phyloP scores from a whole-genome alignment of 2,113 vertebrate species.

The Bufo bufo region DNA sequence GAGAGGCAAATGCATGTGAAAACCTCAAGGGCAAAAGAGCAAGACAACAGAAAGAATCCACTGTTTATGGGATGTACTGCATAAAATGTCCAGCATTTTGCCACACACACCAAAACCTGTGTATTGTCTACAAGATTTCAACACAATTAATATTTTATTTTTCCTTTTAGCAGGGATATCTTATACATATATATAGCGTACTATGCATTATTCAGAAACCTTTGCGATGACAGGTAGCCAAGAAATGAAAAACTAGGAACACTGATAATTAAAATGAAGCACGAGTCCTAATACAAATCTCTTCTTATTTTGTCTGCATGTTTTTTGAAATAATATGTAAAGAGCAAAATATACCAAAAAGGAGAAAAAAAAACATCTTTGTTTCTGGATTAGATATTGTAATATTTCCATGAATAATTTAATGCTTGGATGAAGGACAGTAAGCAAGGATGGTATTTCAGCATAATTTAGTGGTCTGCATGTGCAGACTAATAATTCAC shows the following conservation, averaged over 20 bases:
- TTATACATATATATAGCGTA: slow-evolving; percentile 3
- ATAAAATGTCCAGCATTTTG: not conserved
- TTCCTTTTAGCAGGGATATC: not conserved
- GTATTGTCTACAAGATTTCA: not conserved
- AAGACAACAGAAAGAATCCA: not conserved
- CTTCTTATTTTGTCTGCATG: slow-evolving; percentile 12
- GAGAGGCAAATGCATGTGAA: not conserved
- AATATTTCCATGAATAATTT: slow-evolving; percentile 57
- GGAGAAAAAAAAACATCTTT: slow-evolving; percentile 18
- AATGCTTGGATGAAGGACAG: slow-evolving; percentile 47
- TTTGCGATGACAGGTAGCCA: not conserved
- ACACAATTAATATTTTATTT: not conserved
- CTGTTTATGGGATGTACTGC: not conserved
- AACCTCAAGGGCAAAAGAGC: not conserved
- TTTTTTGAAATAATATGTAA: slow-evolving; percentile 40
- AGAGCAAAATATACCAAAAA: slow-evolving; percentile 42
- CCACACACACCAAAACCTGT: not conserved
- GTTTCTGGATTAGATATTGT: slow-evolving; percentile 46
- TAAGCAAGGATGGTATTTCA: slow-evolving; percentile 43
- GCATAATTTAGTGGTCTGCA: slow-evolving; percentile 40
- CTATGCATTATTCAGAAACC: slow-evolving; percentile 10
- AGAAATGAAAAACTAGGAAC: slow-evolving; percentile 13
- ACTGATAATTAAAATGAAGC: slow-evolving; percentile 34
- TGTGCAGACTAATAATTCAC: slow-evolving; percentile 35
- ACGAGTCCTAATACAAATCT: slow-evolving; percentile 31